A percentile compares a stretch with the other conserved stretches of the same genome.
Evolutionary conservation across 2,113 vertebrate species (phyloP).

Genomic region (Mirza zaza): DNA sequence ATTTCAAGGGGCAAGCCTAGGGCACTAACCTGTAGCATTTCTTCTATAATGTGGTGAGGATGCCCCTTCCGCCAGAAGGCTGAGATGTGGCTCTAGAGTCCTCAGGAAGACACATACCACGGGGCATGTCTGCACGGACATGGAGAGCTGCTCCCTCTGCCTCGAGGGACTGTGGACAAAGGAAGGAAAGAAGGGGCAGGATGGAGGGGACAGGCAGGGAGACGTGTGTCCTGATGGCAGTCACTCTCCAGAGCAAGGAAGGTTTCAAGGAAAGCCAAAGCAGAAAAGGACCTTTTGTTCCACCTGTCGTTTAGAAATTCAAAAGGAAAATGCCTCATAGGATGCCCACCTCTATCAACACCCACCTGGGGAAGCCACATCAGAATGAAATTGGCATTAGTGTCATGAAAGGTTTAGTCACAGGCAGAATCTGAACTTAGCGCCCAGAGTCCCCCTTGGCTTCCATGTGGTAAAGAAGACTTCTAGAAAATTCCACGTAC

Average conservation of each 20-base stretch:
- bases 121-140: rapidly evolving
- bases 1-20: neutral
- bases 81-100: rapidly evolving
- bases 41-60: neutral
- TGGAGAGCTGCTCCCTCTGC: neutral
- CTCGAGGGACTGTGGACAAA: neutral
- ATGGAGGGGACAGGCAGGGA: neutral
- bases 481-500: neutral
- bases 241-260: neutral
- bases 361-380: neutral
- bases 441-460: neutral
- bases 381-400: neutral
- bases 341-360: neutral
- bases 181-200: neutral
- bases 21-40: neutral
- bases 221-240: neutral
- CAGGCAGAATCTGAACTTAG: neutral
- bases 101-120: rapidly evolving
- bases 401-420: neutral
- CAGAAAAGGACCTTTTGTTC: neutral
- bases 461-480: neutral
- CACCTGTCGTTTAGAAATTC: neutral
- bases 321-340: neutral
- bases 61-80: neutral
- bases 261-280: neutral